These are phyloP conservation scores for Leiothrix lutea DNA, from an alignment of 2,113 vertebrate genomes.

Conservation along the genomic window DNA sequence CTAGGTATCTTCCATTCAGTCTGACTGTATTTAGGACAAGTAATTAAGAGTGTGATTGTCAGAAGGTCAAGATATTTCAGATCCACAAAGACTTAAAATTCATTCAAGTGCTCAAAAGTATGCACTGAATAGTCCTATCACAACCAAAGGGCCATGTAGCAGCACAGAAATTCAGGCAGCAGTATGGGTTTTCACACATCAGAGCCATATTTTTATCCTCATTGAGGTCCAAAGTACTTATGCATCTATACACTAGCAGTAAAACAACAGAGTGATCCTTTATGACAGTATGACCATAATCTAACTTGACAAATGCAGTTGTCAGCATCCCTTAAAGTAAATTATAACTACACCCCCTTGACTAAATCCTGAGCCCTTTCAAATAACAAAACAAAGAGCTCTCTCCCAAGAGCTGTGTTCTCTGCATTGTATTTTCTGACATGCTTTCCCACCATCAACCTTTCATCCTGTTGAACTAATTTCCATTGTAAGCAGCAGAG, in stretches of 20 bases:
- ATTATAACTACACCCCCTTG: constrained; percentile 30
- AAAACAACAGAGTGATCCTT: constrained; percentile 51
- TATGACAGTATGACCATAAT: constrained; percentile 35
- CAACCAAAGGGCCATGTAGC: background rate
- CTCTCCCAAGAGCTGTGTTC: constrained; percentile 44
- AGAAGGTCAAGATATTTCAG: constrained; percentile 5
- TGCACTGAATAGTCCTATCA: background rate
- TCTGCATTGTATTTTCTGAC: constrained; percentile 58
- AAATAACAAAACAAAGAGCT: constrained; percentile 53
- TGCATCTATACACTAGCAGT: constrained; percentile 21
- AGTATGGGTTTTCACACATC: background rate
- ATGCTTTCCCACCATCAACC: constrained; percentile 46
- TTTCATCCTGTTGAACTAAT: constrained; percentile 27
- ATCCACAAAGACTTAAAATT: constrained; percentile 10
- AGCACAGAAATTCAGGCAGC: background rate
- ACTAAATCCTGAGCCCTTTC: constrained; percentile 50
- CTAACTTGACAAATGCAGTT: constrained; percentile 59
- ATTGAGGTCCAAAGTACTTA: constrained; percentile 11
- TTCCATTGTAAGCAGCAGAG: background rate
- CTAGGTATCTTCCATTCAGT: background rate
- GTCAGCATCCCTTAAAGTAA: constrained; percentile 64
- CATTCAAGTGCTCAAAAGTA: background rate
- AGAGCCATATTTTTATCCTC: constrained; percentile 24
- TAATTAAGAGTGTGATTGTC: background rate
- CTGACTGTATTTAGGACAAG: background rate